Conservation (phyloP, 2,113 vertebrate species). For the Syrrhaptes paradoxus region DNA sequence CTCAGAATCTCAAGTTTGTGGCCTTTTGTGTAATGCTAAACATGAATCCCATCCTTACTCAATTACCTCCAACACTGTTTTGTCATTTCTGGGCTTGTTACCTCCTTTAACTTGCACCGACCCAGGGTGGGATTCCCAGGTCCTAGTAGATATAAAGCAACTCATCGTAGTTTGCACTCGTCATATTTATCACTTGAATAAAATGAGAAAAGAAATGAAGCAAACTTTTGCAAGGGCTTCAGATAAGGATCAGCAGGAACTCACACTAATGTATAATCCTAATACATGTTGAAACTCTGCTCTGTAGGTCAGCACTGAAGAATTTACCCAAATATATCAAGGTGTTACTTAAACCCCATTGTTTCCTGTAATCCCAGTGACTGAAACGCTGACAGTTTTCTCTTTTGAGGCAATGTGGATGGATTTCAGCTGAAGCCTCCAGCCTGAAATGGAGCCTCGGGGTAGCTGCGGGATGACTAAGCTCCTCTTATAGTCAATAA, state of each 20-base stretch:
- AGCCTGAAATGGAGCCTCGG: neutral
- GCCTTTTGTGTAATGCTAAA: neutral
- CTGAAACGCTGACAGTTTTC: neutral
- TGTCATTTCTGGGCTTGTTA: neutral
- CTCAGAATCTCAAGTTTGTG: neutral
- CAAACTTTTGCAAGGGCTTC: neutral
- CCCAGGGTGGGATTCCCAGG: neutral
- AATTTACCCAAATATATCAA: neutral
- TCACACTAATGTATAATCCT: neutral
- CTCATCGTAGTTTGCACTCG: neutral
- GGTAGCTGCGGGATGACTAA: neutral
- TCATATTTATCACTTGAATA: neutral
- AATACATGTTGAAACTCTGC: neutral
- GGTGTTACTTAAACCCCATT: neutral
- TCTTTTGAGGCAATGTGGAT: neutral
- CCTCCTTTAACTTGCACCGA: neutral
- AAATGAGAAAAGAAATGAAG: neutral
- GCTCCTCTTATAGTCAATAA: accelerated
- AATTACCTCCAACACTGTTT: neutral
- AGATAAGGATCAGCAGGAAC: neutral
- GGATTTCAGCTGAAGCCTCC: neutral
- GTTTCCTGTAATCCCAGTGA: neutral
- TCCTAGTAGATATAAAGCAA: neutral
- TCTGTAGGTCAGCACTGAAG: neutral
- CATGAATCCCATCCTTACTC: neutral